phyloP scores from a whole-genome alignment of 2,888 invertebrate genomes.

The Carabus problematicus region DNA sequence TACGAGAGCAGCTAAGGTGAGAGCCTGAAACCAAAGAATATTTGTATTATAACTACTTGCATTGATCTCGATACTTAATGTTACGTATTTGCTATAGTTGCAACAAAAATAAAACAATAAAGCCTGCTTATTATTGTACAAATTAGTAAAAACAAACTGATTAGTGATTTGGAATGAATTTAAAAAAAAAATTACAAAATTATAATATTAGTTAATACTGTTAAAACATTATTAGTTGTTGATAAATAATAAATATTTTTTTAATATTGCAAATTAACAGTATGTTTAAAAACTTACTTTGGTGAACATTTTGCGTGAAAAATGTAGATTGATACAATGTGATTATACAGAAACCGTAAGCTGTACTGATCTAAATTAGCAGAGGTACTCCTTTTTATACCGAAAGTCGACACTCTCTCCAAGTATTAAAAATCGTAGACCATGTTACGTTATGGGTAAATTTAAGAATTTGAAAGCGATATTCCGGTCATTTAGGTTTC shows the following conservation, averaged over 20 bases:
- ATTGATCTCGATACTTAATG: too few species aligned
- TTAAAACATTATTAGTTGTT: too few species aligned
- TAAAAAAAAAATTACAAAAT: too few species aligned
- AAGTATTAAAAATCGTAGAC: slow-evolving; percentile 19
- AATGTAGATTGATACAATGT: not conserved
- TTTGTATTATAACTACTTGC: not conserved
- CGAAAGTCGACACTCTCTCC: slow-evolving; percentile 9
- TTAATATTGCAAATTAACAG: too few species aligned
- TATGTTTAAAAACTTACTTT: slow-evolving; percentile 24
- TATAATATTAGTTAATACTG: too few species aligned
- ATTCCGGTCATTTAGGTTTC: slow-evolving; percentile 31
- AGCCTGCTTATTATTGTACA: too few species aligned
- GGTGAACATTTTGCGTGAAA: slow-evolving; percentile 20
- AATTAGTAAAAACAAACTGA: too few species aligned
- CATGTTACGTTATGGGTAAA: slow-evolving; percentile 29
- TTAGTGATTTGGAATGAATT: too few species aligned
- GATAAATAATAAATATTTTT: too few species aligned
- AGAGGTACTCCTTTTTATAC: slow-evolving; percentile 30
- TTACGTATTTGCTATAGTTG: too few species aligned
- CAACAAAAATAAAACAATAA: too few species aligned
- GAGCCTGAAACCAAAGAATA: slow-evolving; percentile 6
- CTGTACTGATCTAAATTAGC: slow-evolving; percentile 24
- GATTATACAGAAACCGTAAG: slow-evolving; percentile 15
- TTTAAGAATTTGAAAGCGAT: slow-evolving; percentile 38
- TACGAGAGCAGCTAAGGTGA: slow-evolving; percentile 12